Evolutionary conservation across 1,140 invertebrate species (phyloP).

Genomic region (Acromyrmex heyeri): DNA sequence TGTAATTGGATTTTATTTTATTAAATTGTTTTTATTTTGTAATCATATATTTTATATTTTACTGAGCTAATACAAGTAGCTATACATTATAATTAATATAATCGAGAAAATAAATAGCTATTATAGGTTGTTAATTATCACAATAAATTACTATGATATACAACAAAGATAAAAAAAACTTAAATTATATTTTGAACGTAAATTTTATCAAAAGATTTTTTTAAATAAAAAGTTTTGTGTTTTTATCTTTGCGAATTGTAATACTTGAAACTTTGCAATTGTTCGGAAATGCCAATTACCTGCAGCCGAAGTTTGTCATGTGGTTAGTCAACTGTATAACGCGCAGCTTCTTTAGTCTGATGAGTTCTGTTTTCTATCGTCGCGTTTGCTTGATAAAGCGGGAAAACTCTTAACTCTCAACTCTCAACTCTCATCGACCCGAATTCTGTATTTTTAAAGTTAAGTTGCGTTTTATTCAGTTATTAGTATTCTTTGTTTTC

Average conservation of each 20-base stretch:
- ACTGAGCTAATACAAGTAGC: background rate
- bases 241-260: slow-evolving; percentile 8
- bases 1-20: background rate
- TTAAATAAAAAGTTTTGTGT: background rate
- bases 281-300: slow-evolving; percentile 50
- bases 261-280: slow-evolving; percentile 47
- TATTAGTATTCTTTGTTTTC: slow-evolving; percentile 56
- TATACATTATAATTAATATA: background rate
- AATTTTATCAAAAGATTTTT: background rate
- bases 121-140: slow-evolving; percentile 11
- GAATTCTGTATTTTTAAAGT: slow-evolving; percentile 37
- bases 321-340: slow-evolving; percentile 46
- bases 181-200: slow-evolving; percentile 19
- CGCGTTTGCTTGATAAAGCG: slow-evolving; percentile 32
- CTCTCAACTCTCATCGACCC: slow-evolving; percentile 11
- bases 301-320: slow-evolving; percentile 20
- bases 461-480: slow-evolving; percentile 30
- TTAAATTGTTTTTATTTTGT: background rate
- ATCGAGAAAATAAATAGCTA: background rate
- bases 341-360: slow-evolving; percentile 34
- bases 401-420: slow-evolving; percentile 17
- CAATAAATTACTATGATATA: background rate
- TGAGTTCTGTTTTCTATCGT: slow-evolving; percentile 42
- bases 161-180: background rate
- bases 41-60: background rate